Percentiles rank a stretch among this genome's conserved stretches.
phyloP scores from a whole-genome alignment of 2,113 vertebrate genomes.

The Scophthalmus maximus region DNA sequence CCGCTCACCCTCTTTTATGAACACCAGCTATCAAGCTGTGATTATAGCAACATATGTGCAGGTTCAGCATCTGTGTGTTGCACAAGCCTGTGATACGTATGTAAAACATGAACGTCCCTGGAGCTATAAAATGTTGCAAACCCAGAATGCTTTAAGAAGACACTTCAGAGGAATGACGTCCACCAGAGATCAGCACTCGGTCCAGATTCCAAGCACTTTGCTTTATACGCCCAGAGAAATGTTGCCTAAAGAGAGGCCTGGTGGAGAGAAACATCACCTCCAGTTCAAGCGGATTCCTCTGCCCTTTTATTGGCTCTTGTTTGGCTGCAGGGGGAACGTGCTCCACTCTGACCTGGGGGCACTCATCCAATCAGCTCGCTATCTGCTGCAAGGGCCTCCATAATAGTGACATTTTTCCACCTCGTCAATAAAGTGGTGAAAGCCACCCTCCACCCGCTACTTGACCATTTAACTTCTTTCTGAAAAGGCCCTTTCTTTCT shows the following conservation, averaged over 20 bases:
- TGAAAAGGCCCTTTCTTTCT: slow-evolving; percentile 86
- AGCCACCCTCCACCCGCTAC: slow-evolving; percentile 86
- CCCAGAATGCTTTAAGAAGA: slow-evolving; percentile 42
- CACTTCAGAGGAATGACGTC: slow-evolving; percentile 55
- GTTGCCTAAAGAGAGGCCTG: slow-evolving; percentile 67
- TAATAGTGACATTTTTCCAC: slow-evolving; percentile 90
- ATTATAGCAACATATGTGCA: background rate
- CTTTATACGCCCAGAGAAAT: slow-evolving; percentile 61
- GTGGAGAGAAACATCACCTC: slow-evolving; percentile 66
- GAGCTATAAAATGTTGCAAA: slow-evolving; percentile 44
- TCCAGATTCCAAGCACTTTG: slow-evolving; percentile 60
- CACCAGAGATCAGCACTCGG: slow-evolving; percentile 56
- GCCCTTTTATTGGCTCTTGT: slow-evolving; percentile 83
- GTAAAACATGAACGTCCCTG: slow-evolving; percentile 38
- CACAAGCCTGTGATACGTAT: slow-evolving; percentile 28
- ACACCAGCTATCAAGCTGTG: background rate
- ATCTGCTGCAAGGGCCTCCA: slow-evolving; percentile 85
- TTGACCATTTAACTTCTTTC: slow-evolving; percentile 88
- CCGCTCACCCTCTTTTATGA: slow-evolving; percentile 12
- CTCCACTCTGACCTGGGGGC: slow-evolving; percentile 83
- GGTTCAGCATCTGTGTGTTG: slow-evolving; percentile 34
- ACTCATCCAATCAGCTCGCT: slow-evolving; percentile 87
- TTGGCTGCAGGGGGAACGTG: slow-evolving; percentile 81
- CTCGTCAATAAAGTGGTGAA: slow-evolving; percentile 88
- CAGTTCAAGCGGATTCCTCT: slow-evolving; percentile 81